Percentiles rank a stretch among this genome's conserved stretches.
Conservation (phyloP, 2,888 invertebrate species). For the Drosophila subsilvestris region DNA sequence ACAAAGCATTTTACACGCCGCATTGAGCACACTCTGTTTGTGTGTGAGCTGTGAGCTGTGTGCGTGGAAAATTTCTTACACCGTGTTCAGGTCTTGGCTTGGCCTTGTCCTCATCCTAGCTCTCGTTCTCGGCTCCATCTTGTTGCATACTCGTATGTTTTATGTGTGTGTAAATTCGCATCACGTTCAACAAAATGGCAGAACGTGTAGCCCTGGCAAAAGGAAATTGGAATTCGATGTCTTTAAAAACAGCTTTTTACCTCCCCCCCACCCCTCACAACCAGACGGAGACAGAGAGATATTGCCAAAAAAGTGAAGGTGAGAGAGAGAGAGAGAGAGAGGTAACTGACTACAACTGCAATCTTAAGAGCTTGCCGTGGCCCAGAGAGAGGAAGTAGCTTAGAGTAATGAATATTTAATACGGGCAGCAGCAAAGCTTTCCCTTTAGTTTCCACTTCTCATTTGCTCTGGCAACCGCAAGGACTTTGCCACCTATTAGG, state of each 20-base stretch:
- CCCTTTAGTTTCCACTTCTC: constrained; percentile 42
- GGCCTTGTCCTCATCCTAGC: constrained; percentile 6
- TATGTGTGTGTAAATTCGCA: constrained; percentile 62
- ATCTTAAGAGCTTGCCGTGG: constrained; percentile 30
- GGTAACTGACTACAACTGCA: constrained; percentile 30
- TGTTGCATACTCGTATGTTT: constrained; percentile 46
- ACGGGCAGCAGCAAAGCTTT: constrained; percentile 54
- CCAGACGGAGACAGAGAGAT: not conserved
- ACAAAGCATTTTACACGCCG: constrained; percentile 51
- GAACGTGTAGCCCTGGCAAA: constrained; percentile 64
- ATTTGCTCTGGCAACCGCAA: constrained; percentile 63
- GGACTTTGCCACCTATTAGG: constrained; percentile 26
- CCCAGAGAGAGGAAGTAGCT: constrained; percentile 51
- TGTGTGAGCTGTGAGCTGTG: not conserved
- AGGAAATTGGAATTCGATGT: constrained; percentile 76
- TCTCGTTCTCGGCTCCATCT: not conserved
- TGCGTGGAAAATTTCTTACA: constrained; percentile 15
- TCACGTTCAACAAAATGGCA: constrained; percentile 71
- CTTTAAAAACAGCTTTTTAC: constrained; percentile 75
- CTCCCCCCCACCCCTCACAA: constrained; percentile 15
- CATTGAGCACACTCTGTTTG: constrained; percentile 28
- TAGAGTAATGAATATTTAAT: constrained; percentile 78
- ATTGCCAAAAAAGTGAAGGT: constrained; percentile 1
- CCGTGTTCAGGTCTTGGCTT: constrained; percentile 19
- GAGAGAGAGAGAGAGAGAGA: constrained; percentile 4